Conservation (phyloP, 2,888 invertebrate species). For the Gerris lacustris region DNA sequence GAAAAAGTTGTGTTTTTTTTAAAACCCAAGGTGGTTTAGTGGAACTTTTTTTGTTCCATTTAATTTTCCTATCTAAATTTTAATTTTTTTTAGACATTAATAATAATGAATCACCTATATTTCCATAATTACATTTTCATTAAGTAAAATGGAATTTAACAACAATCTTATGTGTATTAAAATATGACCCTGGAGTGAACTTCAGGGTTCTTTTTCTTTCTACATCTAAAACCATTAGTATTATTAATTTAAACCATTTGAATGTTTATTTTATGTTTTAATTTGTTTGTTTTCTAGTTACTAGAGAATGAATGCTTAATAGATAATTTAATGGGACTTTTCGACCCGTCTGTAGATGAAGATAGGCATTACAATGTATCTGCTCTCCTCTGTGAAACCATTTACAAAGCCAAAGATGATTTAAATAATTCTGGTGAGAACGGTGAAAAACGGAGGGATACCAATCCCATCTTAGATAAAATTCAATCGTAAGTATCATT, state of each 20-base stretch:
- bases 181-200: too few species aligned
- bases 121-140: too few species aligned
- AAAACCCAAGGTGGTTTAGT: too few species aligned
- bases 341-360: slow-evolving; percentile 52
- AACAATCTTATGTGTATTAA: too few species aligned
- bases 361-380: slow-evolving; percentile 77
- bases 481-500: slow-evolving; percentile 54
- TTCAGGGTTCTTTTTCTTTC: too few species aligned
- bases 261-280: slow-evolving; percentile 10
- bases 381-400: slow-evolving; percentile 76
- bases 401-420: slow-evolving; percentile 52
- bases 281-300: slow-evolving; percentile 52
- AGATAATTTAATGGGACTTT: slow-evolving; percentile 57
- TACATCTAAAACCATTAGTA: too few species aligned
- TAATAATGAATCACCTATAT: too few species aligned
- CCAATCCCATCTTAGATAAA: slow-evolving; percentile 54
- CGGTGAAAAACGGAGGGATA: slow-evolving; percentile 44
- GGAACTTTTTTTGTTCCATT: too few species aligned
- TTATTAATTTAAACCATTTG: neutral
- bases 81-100: too few species aligned
- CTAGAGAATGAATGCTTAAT: slow-evolving; percentile 76
- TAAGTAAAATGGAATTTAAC: too few species aligned
- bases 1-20: too few species aligned
- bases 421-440: slow-evolving; percentile 39
- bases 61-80: too few species aligned